Base-by-base conservation (phyloP, 2,797 vertebrate genomes). In the Austrolebias charrua region DNA sequence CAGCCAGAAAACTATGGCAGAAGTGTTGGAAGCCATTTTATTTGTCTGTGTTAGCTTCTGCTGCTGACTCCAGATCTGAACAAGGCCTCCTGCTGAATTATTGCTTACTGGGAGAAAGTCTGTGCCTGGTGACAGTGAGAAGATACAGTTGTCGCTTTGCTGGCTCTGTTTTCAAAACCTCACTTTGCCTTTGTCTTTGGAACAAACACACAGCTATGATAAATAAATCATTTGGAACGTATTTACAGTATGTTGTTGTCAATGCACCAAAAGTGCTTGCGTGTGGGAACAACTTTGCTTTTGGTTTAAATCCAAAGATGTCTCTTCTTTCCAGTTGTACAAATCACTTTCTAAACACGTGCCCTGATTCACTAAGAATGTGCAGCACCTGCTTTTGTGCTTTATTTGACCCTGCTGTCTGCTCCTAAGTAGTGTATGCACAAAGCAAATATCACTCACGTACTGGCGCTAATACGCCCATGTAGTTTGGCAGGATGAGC, bases 61-160 rank as follows among this genome's bases (percentile, higher is more conserved):
- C 78, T 86, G 77, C 78, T 72, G 78, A 82, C 82, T 85, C 46
- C 65, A 35, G 71, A 82, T 83, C 79, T 38, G 73, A 81, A 68
- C 69, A 73, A 60, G 77, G 70, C 81, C 82, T 86, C 85, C 87
- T 67, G 82, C 87, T 89, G 89, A 86, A 84, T 88, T 87, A 90
- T 89, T 87, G 85, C 84, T 89, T 65, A 62, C 73, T 82, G 76
- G 80, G 66, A 78, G 57, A 79, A 67, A 69, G 80, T 86, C 80
- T 80, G 80, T 73, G 63, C 50, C 55, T 71, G 78, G 74, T 81
- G 85, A 86, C 68, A 62, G 73, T 31, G 62, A 69, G 58, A 82
- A 63, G 56, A 64, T 63, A 40, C 66, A 60, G 43, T 71, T 69
- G 76, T 71, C 80, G 52, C 47, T 74, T 79, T 66, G 55, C 76